Evolutionary conservation across 2,113 vertebrate species (phyloP), one percentile per base, ranked within the genome.

Genomic region (Dascyllus trimaculatus): DNA sequence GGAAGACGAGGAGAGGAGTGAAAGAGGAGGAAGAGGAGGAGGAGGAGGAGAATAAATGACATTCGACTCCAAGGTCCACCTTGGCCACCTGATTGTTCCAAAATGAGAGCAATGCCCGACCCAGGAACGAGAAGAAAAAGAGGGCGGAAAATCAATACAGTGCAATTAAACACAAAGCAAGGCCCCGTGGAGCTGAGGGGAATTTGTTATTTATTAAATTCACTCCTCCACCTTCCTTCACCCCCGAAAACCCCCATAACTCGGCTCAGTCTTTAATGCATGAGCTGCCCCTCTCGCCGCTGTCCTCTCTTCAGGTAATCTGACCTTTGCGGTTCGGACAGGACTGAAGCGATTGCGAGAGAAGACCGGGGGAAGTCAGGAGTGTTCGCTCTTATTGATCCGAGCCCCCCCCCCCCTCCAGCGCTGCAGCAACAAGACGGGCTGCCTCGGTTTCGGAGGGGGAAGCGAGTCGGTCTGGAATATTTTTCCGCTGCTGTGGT

Each of bases 161-260:
- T 90, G 88, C 88, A 93, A 92, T 92, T 94, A 94, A 95, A 89
- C 93, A 93, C 92, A 93, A 94, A 94, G 91, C 85, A 45, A 83
- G 89, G 75, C 87, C 91, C 88, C 22, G 88, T 78, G 86, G 86
- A 93, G 83, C 93, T 89, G 83, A 91, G 63, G 85, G 67, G 85
- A 81, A 85, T 92, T 94, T 95, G 93, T 93, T 94, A 93, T 91
- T 80, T 92, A 89, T 85, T 94, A 90, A 94, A 93, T 90, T 91
- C 94, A 86, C 80, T 86, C 84, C 85, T 85, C 78, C 78, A 65
- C 77, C 78, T n/a, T 85, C 82, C 80, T 76, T 78, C 29, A 29
- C 73, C 69, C 69, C 74, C 53, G 75, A 78, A 85, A 81, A 17
- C 13, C 61, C 83, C 84, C 76, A 77, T 72, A 84, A 75, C 90